Base-by-base conservation (phyloP, 2,113 vertebrate species). In the Vidua chalybeata region DNA sequence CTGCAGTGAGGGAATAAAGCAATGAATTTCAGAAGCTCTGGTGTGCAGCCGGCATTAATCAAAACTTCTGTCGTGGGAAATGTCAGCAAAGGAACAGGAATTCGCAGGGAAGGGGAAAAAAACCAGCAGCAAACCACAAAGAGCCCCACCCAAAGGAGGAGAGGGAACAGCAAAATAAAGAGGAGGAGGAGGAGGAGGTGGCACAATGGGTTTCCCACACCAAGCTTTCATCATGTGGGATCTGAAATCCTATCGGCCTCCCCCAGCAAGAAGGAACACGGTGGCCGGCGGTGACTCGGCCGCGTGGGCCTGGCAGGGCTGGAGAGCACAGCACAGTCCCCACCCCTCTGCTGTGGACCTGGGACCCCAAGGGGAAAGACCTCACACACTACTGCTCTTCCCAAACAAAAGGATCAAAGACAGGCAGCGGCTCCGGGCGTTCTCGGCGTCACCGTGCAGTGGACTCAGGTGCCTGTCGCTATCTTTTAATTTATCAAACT, bases 1-100 rank as follows among this genome's bases (percentile, higher is more conserved):
- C 96, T 73, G 93, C 95, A 97, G 94, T 94, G 73, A 84, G 84
- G 87, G 93, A 97, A 86, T 93, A 96, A 87, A 93, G 94, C 93
- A 91, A 94, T 92, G 94, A 89, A 97, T 97, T 97, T 94, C 94
- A 95, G 93, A 96, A 96, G 90, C 92, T 92, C 69, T 54, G 72
- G 83, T 22, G 66, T 71, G 79, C 90, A 93, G 93, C 71, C 94
- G 49, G 93, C 89, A 88, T 96, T 95, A 93, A 97, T 97, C 96
- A 96, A 88, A 93, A 87, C 73, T 88, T 81, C 84, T 76, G 79
- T 77, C 84, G 91, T 90, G 92, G 94, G 96, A 96, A 96, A 94
- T 46, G 92, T 69, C 93, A 90, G 94, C 77, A 78, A 88, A 88
- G 90, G 90, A 95, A 80, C 64, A 81, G 94, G 89, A 94, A 90